Percentiles rank a stretch among this genome's conserved stretches.
Conservation (phyloP, 2,797 vertebrate species). For the Leuciscus waleckii region DNA sequence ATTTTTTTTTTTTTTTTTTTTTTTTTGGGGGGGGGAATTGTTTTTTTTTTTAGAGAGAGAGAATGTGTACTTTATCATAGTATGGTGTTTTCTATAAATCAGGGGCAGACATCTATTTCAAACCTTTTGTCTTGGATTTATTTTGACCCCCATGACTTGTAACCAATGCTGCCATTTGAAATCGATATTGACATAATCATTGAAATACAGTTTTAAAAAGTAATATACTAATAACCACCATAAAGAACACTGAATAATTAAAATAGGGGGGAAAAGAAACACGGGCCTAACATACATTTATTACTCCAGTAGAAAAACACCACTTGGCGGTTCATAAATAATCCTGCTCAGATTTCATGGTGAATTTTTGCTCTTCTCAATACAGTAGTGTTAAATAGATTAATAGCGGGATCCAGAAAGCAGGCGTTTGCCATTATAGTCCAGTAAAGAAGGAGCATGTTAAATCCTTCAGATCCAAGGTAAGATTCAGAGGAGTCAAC, state of each 20-base stretch:
- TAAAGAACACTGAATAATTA: background rate
- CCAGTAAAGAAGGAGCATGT: slow-evolving; percentile 14
- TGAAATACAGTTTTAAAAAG: background rate
- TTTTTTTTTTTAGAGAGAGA: too few relatives aligned
- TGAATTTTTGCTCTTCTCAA: background rate
- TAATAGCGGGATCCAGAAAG: background rate
- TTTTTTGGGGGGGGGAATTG: too few relatives aligned
- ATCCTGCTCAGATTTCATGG: background rate
- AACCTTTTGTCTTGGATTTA: background rate
- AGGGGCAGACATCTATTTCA: background rate
- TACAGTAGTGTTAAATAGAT: slow-evolving; percentile 17
- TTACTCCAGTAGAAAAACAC: background rate
- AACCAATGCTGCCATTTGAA: slow-evolving; percentile 35
- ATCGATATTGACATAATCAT: slow-evolving; percentile 2
- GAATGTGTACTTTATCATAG: background rate
- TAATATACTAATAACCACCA: background rate
- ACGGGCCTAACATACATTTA: background rate
- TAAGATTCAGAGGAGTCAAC: slow-evolving; percentile 36
- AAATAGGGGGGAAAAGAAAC: too few relatives aligned
- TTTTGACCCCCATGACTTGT: slow-evolving; percentile 14
- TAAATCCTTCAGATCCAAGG: slow-evolving; percentile 52
- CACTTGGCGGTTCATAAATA: background rate
- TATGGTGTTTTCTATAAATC: background rate
- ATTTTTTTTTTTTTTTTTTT: too few relatives aligned
- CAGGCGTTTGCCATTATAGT: slow-evolving; percentile 8